Conservation (phyloP, 2,888 invertebrate genomes). For the Xiphydria camelus region DNA sequence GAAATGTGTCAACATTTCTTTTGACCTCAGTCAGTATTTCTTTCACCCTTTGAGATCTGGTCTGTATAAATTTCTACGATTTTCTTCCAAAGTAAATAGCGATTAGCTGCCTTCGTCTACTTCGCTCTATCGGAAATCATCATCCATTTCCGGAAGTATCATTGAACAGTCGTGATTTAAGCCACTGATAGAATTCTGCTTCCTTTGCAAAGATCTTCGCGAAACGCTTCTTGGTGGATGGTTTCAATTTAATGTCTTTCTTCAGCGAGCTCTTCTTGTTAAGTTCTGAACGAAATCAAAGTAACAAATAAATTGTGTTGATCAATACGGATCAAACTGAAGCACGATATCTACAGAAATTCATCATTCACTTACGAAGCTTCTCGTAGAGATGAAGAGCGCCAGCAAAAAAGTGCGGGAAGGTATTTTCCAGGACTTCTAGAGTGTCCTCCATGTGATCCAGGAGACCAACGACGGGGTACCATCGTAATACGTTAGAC, state of each 20-base stretch:
- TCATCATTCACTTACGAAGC: slow-evolving; percentile 55
- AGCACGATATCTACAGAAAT: not conserved
- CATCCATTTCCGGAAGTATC: slow-evolving; percentile 38
- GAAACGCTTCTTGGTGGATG: slow-evolving; percentile 29
- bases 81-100: too few species aligned
- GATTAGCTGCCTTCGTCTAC: too few species aligned
- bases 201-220: slow-evolving; percentile 58
- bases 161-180: slow-evolving; percentile 58
- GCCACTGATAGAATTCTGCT: slow-evolving; percentile 65
- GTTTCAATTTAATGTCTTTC: slow-evolving; percentile 17
- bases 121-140: too few species aligned
- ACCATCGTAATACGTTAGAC: slow-evolving; percentile 63
- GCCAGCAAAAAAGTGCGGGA: slow-evolving; percentile 65
- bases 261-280: slow-evolving; percentile 42
- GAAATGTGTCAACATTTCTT: too few species aligned
- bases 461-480: slow-evolving; percentile 64
- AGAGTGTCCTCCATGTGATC: slow-evolving; percentile 64
- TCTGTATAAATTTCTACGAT: too few species aligned
- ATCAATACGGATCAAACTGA: too few species aligned
- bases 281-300: slow-evolving; percentile 47
- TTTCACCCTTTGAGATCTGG: too few species aligned
- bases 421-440: slow-evolving; percentile 59
- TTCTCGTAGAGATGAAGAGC: slow-evolving; percentile 59
- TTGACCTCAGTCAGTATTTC: too few species aligned
- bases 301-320: slow-evolving; percentile 2